Conservation (phyloP, 2,888 invertebrate genomes). For the Hoplodrina blanda region DNA sequence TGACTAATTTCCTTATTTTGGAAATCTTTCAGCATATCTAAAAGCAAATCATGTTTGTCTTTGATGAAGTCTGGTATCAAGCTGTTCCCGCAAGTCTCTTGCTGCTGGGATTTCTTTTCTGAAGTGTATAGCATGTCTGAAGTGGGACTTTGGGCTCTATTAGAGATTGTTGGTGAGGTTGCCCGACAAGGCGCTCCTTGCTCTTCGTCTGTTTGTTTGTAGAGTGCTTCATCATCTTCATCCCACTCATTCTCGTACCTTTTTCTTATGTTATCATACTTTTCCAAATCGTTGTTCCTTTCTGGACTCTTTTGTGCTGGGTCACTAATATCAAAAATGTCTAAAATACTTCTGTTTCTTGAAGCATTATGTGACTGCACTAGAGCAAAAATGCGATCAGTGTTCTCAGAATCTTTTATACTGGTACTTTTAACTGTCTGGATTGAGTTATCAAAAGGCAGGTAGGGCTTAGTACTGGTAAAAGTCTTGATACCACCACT, state of each 20-base stretch:
- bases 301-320: conserved; percentile 72
- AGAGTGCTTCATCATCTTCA: conserved; percentile 88
- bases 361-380: conserved; percentile 77
- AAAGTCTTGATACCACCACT: conserved; percentile 73
- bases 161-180: conserved; percentile 51
- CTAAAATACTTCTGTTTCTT: conserved; percentile 85
- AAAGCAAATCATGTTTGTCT: conserved; percentile 77
- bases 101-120: conserved; percentile 56
- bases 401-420: conserved; percentile 62
- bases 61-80: conserved; percentile 68
- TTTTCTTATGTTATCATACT: conserved; percentile 74
- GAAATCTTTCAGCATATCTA: conserved; percentile 77
- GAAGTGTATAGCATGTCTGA: conserved; percentile 73
- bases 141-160: conserved; percentile 70
- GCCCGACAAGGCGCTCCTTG: not conserved
- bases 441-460: conserved; percentile 72
- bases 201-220: conserved; percentile 74
- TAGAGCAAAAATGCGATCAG: conserved; percentile 78
- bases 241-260: conserved; percentile 83
- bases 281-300: conserved; percentile 70
- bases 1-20: conserved; percentile 69
- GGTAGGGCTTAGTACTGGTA: conserved; percentile 66
- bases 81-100: conserved; percentile 57
- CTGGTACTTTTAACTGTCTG: conserved; percentile 29
- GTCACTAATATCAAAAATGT: conserved; percentile 80